These are phyloP conservation scores for Pyrgus malvae DNA, from an alignment of 2,888 invertebrate species.

Conservation along the genomic window DNA sequence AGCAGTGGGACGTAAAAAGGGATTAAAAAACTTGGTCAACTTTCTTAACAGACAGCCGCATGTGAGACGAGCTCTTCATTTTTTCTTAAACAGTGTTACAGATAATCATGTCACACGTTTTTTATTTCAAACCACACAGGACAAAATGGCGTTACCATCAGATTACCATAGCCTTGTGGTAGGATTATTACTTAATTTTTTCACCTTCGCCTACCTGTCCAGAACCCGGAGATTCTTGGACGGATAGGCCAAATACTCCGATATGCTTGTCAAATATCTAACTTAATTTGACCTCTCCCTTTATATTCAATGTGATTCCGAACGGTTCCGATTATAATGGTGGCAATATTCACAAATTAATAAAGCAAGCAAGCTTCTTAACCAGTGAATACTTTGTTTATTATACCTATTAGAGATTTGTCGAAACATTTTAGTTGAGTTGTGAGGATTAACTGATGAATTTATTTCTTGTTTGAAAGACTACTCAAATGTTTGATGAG, in stretches of 20 bases:
- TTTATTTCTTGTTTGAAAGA: slow-evolving; percentile 41
- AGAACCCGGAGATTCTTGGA: slow-evolving; percentile 54
- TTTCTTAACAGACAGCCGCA: slow-evolving; percentile 28
- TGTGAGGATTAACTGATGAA: slow-evolving; percentile 67
- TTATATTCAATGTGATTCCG: neutral
- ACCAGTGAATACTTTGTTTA: slow-evolving; percentile 78
- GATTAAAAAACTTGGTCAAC: no score
- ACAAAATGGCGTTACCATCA: slow-evolving; percentile 81
- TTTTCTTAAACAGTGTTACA: slow-evolving; percentile 61
- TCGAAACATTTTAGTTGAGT: slow-evolving; percentile 70
- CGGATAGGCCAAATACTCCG: slow-evolving; percentile 59
- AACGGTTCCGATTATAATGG: slow-evolving; percentile 41
- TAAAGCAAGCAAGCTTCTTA: slow-evolving; percentile 78
- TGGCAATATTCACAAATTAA: slow-evolving; percentile 62
- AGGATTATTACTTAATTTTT: slow-evolving; percentile 80
- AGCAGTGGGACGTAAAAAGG: no score
- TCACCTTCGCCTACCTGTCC: slow-evolving; percentile 73
- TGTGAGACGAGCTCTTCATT: slow-evolving; percentile 53
- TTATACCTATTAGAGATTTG: slow-evolving; percentile 79
- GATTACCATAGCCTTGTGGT: slow-evolving; percentile 78
- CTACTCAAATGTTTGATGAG: slow-evolving; percentile 60
- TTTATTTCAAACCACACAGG: slow-evolving; percentile 78
- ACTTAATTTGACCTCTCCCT: slow-evolving; percentile 41
- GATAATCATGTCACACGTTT: slow-evolving; percentile 81
- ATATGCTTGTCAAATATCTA: slow-evolving; percentile 55